These are phyloP conservation scores for Miltochrista miniata DNA, from an alignment of 2,888 invertebrate species.

Conservation along the genomic window DNA sequence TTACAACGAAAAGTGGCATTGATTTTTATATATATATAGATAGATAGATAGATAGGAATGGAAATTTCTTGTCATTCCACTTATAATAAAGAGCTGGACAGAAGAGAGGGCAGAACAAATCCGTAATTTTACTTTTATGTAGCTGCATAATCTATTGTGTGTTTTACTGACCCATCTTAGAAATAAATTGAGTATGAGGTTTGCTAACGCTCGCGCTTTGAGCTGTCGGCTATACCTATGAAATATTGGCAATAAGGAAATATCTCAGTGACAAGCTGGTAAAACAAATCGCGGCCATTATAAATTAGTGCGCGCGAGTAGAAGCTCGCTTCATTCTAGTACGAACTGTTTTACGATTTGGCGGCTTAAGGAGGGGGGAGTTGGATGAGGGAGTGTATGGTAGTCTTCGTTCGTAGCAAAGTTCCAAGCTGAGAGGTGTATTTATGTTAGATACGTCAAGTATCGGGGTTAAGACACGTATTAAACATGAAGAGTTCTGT, in stretches of 20 bases:
- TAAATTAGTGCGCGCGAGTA: constrained; percentile 36
- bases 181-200: not conserved
- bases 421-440: constrained; percentile 1
- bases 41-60: no score
- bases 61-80: no score
- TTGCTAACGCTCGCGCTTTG: not conserved
- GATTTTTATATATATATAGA: no score
- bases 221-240: not conserved
- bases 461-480: not conserved
- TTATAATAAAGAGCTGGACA: no score
- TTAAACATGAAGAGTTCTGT: not conserved
- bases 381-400: constrained; percentile 5
- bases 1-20: no score
- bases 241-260: constrained; percentile 2
- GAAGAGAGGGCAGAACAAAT: no score
- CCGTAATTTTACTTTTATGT: no score
- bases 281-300: constrained; percentile 44
- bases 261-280: constrained; percentile 53
- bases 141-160: no score
- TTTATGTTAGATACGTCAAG: constrained; percentile 4
- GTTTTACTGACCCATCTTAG: no score
- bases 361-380: constrained; percentile 28
- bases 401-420: not conserved
- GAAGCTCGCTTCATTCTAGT: constrained; percentile 42
- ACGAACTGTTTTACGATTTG: constrained; percentile 40